A percentile compares a stretch with the other conserved stretches of the same genome.
These are phyloP conservation scores for Lates japonicus DNA, from an alignment of 2,797 vertebrate species.

Conservation along the genomic window DNA sequence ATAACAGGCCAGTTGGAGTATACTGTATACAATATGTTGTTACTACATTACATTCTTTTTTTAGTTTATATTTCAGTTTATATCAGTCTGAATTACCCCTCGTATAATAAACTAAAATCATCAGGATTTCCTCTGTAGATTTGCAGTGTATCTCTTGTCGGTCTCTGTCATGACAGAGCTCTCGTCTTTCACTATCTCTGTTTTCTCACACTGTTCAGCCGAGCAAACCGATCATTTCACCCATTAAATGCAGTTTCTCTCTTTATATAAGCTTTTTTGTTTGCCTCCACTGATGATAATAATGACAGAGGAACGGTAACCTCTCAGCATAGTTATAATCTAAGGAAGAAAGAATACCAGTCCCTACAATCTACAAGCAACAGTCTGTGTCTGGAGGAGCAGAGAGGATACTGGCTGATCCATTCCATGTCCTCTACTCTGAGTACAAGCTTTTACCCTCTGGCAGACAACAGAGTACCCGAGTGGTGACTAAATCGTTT, in stretches of 20 bases:
- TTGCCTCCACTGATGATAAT: too few relatives aligned
- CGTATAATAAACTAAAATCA: background rate
- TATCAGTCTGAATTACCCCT: background rate
- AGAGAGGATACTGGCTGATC: background rate
- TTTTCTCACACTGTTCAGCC: constrained; percentile 4
- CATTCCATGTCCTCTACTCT: background rate
- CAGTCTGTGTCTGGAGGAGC: too few relatives aligned
- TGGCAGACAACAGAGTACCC: background rate
- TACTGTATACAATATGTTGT: background rate
- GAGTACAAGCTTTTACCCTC: background rate
- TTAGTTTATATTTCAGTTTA: background rate
- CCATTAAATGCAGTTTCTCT: constrained; percentile 7
- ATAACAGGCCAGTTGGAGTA: background rate
- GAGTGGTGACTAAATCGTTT: background rate
- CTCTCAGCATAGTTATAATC: too few relatives aligned
- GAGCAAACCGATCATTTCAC: background rate
- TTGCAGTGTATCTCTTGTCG: constrained; percentile 1
- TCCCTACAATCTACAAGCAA: too few relatives aligned
- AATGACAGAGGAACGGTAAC: too few relatives aligned
- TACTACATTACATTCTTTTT: background rate
- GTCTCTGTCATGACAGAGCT: constrained; percentile 4
- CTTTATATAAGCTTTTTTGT: background rate
- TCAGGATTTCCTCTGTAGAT: background rate
- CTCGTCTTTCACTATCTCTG: background rate
- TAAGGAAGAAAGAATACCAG: background rate